These are phyloP conservation scores for Rhabditoides inermis DNA, from an alignment of 2,888 invertebrate genomes.

Conservation along the genomic window DNA sequence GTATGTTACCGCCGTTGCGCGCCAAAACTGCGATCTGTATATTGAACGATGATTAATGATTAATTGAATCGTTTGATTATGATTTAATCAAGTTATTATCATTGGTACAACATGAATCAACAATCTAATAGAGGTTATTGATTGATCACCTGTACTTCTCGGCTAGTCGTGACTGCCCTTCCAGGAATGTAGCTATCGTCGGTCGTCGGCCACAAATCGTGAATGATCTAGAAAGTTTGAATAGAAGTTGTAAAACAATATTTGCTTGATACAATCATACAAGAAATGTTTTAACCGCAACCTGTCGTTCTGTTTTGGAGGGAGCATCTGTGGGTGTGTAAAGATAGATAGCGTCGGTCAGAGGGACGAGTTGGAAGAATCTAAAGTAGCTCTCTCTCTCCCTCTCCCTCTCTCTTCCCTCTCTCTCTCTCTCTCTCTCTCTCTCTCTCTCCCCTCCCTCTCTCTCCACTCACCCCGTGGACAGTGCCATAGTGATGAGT, in stretches of 20 bases:
- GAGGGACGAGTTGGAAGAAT: conserved; percentile 21
- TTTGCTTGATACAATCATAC: neutral
- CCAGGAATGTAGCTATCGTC: conserved; percentile 39
- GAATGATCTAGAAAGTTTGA: conserved; percentile 14
- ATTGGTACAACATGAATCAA: too few species aligned
- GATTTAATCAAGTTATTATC: neutral
- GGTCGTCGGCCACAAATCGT: conserved; percentile 35
- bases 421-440: too few species aligned
- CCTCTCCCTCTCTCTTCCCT: too few species aligned
- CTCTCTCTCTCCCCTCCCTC: too few species aligned
- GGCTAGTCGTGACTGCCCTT: conserved; percentile 31
- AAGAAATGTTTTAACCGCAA: conserved; percentile 1
- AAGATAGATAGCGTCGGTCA: conserved; percentile 41
- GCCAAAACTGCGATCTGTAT: conserved; percentile 68
- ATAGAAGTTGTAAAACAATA: neutral
- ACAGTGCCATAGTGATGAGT: conserved; percentile 20
- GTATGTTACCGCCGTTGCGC: conserved; percentile 71
- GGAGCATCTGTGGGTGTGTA: conserved; percentile 44
- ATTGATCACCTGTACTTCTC: conserved; percentile 36
- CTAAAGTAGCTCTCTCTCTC: conserved; percentile 10
- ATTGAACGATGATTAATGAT: neutral
- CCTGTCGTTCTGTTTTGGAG: conserved; percentile 23
- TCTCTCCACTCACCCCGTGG: too few species aligned
- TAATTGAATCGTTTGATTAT: neutral
- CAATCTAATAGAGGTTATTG: too few species aligned